Conservation (phyloP, 2,797 vertebrate species). For the Sebastolobus altivelis region DNA sequence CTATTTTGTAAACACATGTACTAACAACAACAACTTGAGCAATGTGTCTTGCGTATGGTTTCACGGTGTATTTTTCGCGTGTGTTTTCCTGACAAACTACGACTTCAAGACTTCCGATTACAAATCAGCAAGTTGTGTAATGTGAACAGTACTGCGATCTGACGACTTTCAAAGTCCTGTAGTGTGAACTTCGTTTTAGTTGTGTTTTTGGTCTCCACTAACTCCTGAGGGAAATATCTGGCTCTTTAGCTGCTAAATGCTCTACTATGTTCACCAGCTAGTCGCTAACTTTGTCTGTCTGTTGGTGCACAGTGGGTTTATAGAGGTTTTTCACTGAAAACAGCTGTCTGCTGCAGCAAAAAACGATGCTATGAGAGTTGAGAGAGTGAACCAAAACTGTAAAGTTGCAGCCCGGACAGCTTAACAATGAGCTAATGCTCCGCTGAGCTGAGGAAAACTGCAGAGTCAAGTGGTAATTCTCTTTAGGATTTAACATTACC, state of each 20-base stretch:
- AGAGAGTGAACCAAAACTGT: background rate
- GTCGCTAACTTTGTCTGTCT: background rate
- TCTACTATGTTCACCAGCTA: background rate
- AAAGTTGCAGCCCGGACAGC: accelerated
- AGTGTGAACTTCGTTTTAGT: background rate
- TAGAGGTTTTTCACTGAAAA: background rate
- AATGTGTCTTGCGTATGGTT: no score
- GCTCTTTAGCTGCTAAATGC: background rate
- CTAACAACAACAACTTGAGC: no score
- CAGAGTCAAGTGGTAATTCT: background rate
- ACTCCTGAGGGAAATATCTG: background rate
- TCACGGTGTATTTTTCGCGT: no score
- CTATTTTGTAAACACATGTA: no score
- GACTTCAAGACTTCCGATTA: no score
- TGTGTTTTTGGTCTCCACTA: background rate
- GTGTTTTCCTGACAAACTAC: no score
- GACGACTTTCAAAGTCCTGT: no score
- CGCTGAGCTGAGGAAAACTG: background rate
- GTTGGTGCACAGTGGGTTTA: background rate
- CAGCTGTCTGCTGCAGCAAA: background rate
- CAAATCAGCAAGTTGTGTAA: no score
- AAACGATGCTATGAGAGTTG: background rate
- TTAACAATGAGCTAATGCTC: background rate
- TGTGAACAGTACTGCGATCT: no score
- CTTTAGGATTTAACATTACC: background rate